These are phyloP conservation scores for Smutsia gigantea DNA, from an alignment of 2,797 vertebrate genomes.

Conservation along the genomic window DNA sequence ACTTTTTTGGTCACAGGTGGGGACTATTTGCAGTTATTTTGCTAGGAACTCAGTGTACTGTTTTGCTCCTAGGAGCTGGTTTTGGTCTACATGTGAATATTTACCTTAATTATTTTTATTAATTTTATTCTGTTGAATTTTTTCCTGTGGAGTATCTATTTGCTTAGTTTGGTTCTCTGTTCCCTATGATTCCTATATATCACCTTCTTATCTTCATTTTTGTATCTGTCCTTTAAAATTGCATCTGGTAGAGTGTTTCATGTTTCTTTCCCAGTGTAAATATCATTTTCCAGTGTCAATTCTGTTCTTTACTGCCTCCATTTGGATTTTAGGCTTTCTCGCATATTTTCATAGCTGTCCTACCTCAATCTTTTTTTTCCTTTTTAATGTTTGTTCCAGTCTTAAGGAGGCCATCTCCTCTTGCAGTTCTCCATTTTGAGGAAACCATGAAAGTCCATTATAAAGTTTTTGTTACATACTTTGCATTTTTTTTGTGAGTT, in stretches of 20 bases:
- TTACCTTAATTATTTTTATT: not conserved
- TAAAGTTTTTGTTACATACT: not conserved
- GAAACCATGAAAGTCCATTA: not conserved
- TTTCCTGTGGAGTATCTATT: not conserved
- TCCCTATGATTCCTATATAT: not conserved
- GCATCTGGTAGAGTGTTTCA: not conserved
- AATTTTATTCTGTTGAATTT: not conserved
- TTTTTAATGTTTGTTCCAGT: not conserved
- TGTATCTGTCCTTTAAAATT: not conserved
- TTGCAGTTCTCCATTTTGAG: not conserved
- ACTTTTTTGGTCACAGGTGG: not conserved
- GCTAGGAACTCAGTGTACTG: not conserved
- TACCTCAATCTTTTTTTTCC: not conserved
- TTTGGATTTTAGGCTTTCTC: not conserved
- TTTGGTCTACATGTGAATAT: not conserved
- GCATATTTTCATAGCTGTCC: not conserved
- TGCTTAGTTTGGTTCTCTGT: not conserved
- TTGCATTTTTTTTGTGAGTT: not conserved
- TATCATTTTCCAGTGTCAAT: not conserved
- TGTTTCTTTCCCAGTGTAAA: not conserved
- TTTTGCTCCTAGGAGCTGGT: not conserved
- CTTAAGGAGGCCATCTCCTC: not conserved
- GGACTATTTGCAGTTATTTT: conserved; percentile 33
- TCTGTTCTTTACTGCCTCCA: not conserved
- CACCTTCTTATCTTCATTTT: not conserved